Base-by-base conservation (phyloP, 1,140 invertebrate genomes). In the Megathymus violae region DNA sequence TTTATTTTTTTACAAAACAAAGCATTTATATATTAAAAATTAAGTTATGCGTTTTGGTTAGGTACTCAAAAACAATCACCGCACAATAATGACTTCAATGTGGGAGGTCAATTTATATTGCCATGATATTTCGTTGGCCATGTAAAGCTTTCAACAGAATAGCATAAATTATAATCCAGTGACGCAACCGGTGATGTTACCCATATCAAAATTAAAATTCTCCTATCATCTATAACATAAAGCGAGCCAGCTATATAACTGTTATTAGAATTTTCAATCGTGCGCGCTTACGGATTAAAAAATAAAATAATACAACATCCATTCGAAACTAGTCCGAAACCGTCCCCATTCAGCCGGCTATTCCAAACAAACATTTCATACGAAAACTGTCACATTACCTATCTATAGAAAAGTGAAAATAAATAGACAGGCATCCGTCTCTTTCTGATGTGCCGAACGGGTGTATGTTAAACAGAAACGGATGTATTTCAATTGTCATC, bases 311-410 rank as follows among this genome's bases (percentile, higher is more conserved):
- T 85, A 73, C 74, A 73, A 76, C 65, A 76, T 74, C 58, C 74
- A 79, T 80, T 74, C 56, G 74, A 74, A 82, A 80, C 72, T 76
- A 69, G 73, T 71, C 74, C 63, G 68, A 72, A 74, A 72, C 70
- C 66, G 68, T 67, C 65, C 73, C 80, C 78, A 85, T 85, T 85
- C 68, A 78, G 69, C 69, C 54, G 59, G 46, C 68, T 73, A 82
- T 75, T 76, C 66, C 80, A 85, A 87, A 89, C 84, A 89, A 87
- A 89, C 77, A 82, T 83, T 83, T 81, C 82, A 85, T 78, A 86
- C 76, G 80, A 85, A 82, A 85, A 85, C 86, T 89, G 86, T 89
- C 86, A 89, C 86, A 85, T 87, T 85, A 79, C 77, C 77, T 71
- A 75, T 69, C 77, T 75, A 86, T 88, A 82, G 82, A 87, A 84